Evolutionary conservation across 2,888 invertebrate genomes (phyloP), one percentile per base, ranked within the genome.

Genomic region (Eledona agricola): DNA sequence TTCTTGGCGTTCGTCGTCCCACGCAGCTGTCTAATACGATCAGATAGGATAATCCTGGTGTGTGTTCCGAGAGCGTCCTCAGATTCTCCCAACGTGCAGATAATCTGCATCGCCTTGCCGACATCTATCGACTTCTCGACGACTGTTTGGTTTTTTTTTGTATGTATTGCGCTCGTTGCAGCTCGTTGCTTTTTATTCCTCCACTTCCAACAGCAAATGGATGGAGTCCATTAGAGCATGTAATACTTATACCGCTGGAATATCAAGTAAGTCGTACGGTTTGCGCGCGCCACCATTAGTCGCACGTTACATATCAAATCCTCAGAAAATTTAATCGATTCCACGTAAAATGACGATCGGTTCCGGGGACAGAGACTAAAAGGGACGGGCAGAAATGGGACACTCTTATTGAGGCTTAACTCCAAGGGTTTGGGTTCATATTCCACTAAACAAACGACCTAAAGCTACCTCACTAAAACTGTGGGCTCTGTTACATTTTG

Each of bases 241-340:
- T 55, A 55, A 55, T 55, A 55, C 55, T 55, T 55, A 55, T 55
- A 55, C 50, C 42, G 37, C 22, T 31, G 26, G 55, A 55, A 55
- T 55, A 55, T 55, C 49, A 55, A 55, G 54, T 55, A 49, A 31
- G 47, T 32, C 9, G 40, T 42, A 40, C 43, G 38, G 51, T 37
- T 46, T 46, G 51, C 45, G 45, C 45, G 51, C 37, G 45, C 45
- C 19, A 37, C 46, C 45, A 46, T 45, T 51, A 46, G 42, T 51
- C 34, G 51, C 42, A 45, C n/a, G n/a, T n/a, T n/a, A n/a, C n/a
- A n/a, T n/a, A n/a, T n/a, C n/a, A n/a, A n/a, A n/a, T n/a, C n/a
- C n/a, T n/a, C n/a, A n/a, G n/a, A n/a, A n/a, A n/a, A n/a, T n/a
- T n/a, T n/a, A n/a, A n/a, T n/a, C n/a, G n/a, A n/a, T n/a, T n/a